phyloP scores from a whole-genome alignment of 2,888 invertebrate genomes.

The Autographa pulchrina region DNA sequence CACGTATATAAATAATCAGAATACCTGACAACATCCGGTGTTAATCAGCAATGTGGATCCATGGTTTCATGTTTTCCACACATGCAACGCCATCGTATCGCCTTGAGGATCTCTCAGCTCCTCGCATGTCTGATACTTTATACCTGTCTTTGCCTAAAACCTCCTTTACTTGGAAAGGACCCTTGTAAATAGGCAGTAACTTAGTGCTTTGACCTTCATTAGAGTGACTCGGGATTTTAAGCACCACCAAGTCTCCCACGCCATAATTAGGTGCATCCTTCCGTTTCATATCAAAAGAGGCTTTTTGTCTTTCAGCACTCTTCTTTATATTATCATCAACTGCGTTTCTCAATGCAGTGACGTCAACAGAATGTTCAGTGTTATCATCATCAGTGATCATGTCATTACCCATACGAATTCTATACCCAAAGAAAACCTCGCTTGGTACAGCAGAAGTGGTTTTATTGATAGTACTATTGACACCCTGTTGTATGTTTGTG shows the following conservation, averaged over 20 bases:
- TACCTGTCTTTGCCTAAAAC: slow-evolving; percentile 53
- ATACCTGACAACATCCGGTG: not conserved
- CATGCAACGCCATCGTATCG: slow-evolving; percentile 42
- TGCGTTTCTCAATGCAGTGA: slow-evolving; percentile 31
- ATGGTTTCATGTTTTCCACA: slow-evolving; percentile 28
- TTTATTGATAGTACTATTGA: slow-evolving; percentile 37
- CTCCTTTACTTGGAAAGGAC: slow-evolving; percentile 53
- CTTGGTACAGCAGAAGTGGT: slow-evolving; percentile 9
- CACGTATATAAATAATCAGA: not conserved
- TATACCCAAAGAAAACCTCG: slow-evolving; percentile 22
- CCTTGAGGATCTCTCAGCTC: slow-evolving; percentile 40
- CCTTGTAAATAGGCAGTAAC: slow-evolving; percentile 51
- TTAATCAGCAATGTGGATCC: slow-evolving; percentile 17
- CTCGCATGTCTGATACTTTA: slow-evolving; percentile 47
- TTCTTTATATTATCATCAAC: slow-evolving; percentile 49
- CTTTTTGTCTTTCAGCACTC: slow-evolving; percentile 41
- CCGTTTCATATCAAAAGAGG: slow-evolving; percentile 41
- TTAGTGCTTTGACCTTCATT: slow-evolving; percentile 58
- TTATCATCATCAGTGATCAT: slow-evolving; percentile 6
- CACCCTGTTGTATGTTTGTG: slow-evolving; percentile 52
- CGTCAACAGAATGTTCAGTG: not conserved
- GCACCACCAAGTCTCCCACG: slow-evolving; percentile 49
- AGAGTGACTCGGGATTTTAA: slow-evolving; percentile 49
- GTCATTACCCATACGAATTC: slow-evolving; percentile 8
- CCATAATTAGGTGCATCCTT: slow-evolving; percentile 39